Conservation (phyloP, 2,888 invertebrate species). For the Phorcus lineatus region DNA sequence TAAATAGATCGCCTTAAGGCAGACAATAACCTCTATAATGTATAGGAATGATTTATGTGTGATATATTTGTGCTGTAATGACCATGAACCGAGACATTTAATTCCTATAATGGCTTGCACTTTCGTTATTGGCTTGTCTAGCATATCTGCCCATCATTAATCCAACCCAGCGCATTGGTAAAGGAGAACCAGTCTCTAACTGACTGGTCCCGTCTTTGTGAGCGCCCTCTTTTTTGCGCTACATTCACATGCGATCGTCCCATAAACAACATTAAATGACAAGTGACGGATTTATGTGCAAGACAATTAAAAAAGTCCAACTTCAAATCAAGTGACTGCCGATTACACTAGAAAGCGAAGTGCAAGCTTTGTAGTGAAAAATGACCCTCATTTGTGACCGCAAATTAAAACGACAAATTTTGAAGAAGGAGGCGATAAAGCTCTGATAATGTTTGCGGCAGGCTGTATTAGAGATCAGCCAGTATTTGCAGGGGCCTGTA, state of each 20-base stretch:
- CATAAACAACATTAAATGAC: slow-evolving; percentile 18
- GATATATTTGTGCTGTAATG: slow-evolving; percentile 9
- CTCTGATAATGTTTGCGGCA: neutral
- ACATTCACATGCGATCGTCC: neutral
- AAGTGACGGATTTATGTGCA: neutral
- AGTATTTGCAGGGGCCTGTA: too few species aligned
- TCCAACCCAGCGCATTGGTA: neutral
- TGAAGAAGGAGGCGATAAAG: neutral
- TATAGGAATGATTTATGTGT: neutral
- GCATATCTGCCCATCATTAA: neutral
- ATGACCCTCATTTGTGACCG: neutral
- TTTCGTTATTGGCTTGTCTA: slow-evolving; percentile 13
- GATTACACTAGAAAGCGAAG: neutral
- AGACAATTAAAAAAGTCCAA: slow-evolving; percentile 1
- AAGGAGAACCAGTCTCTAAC: neutral
- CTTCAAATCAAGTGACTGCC: neutral
- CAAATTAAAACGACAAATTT: slow-evolving; percentile 18
- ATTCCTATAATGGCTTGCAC: slow-evolving; percentile 17
- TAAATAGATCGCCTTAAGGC: too few species aligned
- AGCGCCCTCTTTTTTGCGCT: neutral
- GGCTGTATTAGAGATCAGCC: too few species aligned
- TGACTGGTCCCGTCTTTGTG: neutral
- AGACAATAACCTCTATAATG: too few species aligned
- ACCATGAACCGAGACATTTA: neutral
- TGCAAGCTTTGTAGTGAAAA: neutral